Evolutionary conservation across 1,140 invertebrate genomes (phyloP).

Genomic region (Drosophila willistoni): DNA sequence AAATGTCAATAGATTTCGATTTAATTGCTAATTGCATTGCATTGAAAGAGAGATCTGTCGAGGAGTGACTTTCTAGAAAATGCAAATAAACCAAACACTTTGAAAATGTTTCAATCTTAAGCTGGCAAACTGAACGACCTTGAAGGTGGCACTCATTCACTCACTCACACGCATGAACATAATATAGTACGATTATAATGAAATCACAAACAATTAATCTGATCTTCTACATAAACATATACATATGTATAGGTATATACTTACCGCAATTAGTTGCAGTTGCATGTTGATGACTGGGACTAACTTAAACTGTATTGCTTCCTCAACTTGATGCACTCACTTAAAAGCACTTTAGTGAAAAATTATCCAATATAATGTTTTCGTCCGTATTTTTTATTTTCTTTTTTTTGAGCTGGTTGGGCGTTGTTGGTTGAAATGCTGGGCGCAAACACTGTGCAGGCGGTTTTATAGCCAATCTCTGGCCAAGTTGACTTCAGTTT

Average conservation of each 20-base stretch:
- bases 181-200: slow-evolving; percentile 4
- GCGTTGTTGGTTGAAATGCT: slow-evolving; percentile 70
- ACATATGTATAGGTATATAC: slow-evolving; percentile 19
- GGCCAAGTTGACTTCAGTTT: slow-evolving; percentile 25
- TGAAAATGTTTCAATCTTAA: slow-evolving; percentile 53
- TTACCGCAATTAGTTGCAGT: slow-evolving; percentile 68
- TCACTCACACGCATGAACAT: slow-evolving; percentile 46
- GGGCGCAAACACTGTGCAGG: slow-evolving; percentile 60
- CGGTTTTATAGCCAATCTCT: slow-evolving; percentile 61
- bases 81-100: slow-evolving; percentile 58
- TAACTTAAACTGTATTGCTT: slow-evolving; percentile 31
- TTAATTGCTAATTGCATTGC: slow-evolving; percentile 71
- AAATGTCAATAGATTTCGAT: slow-evolving; percentile 69
- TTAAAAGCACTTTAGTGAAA: slow-evolving; percentile 17
- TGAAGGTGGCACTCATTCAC: slow-evolving; percentile 20
- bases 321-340: slow-evolving; percentile 32
- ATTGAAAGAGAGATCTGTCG: slow-evolving; percentile 49
- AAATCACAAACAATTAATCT: slow-evolving; percentile 18
- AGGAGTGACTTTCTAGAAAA: slow-evolving; percentile 69
- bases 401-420: slow-evolving; percentile 31
- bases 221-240: not conserved
- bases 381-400: slow-evolving; percentile 18
- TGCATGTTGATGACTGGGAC: slow-evolving; percentile 47
- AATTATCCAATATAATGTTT: slow-evolving; percentile 7
- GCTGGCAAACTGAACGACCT: slow-evolving; percentile 63